phyloP scores from a whole-genome alignment of 2,888 invertebrate genomes.

The Rugalucina vietnamica region DNA sequence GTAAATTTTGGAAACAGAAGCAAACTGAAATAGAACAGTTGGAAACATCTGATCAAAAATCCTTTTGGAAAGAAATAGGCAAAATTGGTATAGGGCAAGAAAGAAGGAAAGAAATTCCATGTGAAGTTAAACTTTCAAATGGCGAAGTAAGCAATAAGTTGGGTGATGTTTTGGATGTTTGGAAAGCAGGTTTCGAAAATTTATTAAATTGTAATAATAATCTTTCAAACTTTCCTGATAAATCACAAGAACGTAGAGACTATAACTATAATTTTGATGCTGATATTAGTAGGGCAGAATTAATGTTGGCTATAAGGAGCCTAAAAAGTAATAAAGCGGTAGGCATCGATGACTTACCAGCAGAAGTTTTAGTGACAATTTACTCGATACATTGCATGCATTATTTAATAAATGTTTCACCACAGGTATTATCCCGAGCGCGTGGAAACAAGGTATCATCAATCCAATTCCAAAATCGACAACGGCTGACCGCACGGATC shows the following conservation, averaged over 20 bases:
- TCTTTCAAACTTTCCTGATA: neutral
- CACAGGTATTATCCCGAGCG: constrained; percentile 13
- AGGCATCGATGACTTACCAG: neutral
- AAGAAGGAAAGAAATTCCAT: neutral
- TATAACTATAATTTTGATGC: neutral
- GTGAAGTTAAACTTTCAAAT: neutral
- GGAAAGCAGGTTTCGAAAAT: neutral
- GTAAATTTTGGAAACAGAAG: too few relatives aligned
- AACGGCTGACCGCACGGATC: constrained; percentile 13
- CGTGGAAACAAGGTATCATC: constrained; percentile 21
- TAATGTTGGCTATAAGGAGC: neutral
- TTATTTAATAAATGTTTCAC: constrained; percentile 34
- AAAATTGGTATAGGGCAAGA: neutral
- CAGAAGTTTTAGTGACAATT: neutral
- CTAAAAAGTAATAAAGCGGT: neutral
- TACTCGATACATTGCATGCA: neutral
- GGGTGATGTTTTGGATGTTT: too few relatives aligned
- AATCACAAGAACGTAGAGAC: neutral
- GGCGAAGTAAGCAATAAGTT: too few relatives aligned
- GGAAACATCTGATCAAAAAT: too few relatives aligned
- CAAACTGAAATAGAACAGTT: too few relatives aligned
- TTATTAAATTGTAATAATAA: too few relatives aligned
- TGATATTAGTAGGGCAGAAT: neutral
- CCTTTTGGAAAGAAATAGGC: neutral
- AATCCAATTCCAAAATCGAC: constrained; percentile 25